Evolutionary conservation across 2,888 invertebrate genomes (phyloP), one percentile per base, ranked within the genome.

Genomic region (Lasioglossum leucozonium): DNA sequence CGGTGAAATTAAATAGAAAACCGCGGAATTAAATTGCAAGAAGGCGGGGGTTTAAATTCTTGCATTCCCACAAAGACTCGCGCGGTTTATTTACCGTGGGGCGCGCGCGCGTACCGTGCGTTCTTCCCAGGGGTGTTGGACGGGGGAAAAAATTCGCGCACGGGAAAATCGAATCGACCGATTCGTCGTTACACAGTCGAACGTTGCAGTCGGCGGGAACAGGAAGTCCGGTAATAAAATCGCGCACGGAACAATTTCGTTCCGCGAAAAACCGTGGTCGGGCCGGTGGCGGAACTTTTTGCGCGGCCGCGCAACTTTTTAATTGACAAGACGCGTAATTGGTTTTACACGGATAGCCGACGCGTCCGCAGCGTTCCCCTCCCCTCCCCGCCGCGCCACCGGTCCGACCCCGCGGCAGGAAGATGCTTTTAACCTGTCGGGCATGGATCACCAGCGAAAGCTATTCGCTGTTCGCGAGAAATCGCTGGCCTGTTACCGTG

Each of bases 311-410:
- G n/a, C 58, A 44, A 65, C n/a, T 26, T 75, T 75, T 83, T 82
- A 84, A 84, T 83, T 77, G 84, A 84, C 84, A 77, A 77, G 69
- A 42, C 73, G 22, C 26, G 77, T 77, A 77, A 84, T 83, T 84
- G 84, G 72, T 34, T 84, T 83, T 74, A 82, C 77, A 26, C 18
- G 74, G 47, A 71, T 71, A 77, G 51, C 71, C 77, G 73, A 83
- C 73, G 47, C 13, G 58, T 51, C 77, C 71, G 42, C 51, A 18
- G 26, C 62, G 22, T 62, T 62, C 83, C 18, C 69, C n/a, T n/a
- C n/a, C n/a, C n/a, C n/a, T n/a, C n/a, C n/a, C n/a, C n/a, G n/a
- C n/a, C n/a, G n/a, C n/a, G n/a, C n/a, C n/a, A n/a, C n/a, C n/a
- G n/a, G n/a, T n/a, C n/a, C n/a, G n/a, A n/a, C n/a, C n/a, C 5